Evolutionary conservation across 2,113 vertebrate species (phyloP).

Genomic region (Pseudonaja textilis): DNA sequence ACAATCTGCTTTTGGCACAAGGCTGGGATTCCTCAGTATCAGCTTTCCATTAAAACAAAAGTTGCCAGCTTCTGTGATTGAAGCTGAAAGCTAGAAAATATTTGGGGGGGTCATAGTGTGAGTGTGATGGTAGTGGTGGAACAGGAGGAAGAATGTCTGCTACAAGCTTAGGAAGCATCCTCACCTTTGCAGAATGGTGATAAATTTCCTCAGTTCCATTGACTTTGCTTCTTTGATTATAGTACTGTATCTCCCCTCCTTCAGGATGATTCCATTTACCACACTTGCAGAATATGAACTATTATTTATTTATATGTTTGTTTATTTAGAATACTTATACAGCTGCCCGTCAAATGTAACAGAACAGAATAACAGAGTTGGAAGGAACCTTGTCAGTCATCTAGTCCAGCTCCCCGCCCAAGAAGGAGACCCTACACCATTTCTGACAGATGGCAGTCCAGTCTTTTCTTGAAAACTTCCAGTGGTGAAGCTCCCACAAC

Average conservation of each 20-base stretch:
- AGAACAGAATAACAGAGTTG: too few species aligned
- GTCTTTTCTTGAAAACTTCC: too few species aligned
- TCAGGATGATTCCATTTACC: not conserved
- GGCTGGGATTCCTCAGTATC: not conserved
- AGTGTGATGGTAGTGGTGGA: not conserved
- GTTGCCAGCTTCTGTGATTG: not conserved
- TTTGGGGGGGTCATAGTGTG: not conserved
- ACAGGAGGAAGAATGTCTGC: not conserved
- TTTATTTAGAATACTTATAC: not conserved
- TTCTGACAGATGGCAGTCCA: too few species aligned
- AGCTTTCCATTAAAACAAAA: constrained; percentile 15
- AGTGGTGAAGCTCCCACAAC: too few species aligned
- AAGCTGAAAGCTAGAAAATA: not conserved
- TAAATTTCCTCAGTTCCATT: not conserved
- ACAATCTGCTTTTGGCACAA: constrained; percentile 1
- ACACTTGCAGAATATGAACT: not conserved
- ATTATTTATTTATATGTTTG: not conserved
- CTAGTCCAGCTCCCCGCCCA: too few species aligned
- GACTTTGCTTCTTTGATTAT: not conserved
- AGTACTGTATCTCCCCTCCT: not conserved
- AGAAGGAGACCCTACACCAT: too few species aligned
- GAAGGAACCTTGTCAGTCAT: too few species aligned
- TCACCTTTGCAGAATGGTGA: not conserved
- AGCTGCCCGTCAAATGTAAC: not conserved
- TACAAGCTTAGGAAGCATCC: not conserved